Evolutionary conservation across 2,797 vertebrate genomes (phyloP), one percentile per base, ranked within the genome.

Genomic region (Paramormyrops hopkinsi): DNA sequence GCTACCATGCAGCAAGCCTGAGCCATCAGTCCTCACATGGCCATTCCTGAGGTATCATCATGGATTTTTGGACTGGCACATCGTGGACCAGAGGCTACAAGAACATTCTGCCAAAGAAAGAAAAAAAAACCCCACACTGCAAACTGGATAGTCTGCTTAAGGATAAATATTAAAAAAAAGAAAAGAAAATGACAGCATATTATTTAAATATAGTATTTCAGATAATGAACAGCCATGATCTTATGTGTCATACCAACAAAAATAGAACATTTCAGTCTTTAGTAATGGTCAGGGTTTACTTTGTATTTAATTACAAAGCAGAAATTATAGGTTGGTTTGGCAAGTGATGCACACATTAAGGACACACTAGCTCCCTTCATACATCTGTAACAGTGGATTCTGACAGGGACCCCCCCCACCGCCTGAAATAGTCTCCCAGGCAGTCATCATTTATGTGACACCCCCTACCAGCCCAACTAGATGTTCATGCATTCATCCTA

Each of bases 121-220:
- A 44, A 79, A 44, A n/a, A 83, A 44, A 9, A n/a, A n/a, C 19
- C 22, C 84, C 25, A 19, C 50, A 54, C 29, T 86, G 48, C 6
- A 29, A 51, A 86, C 22, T 19, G 48, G 22, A 86, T 33, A 17
- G 22, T 86, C 50, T 22, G 48, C 12, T 53, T 33, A 53, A 33
- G 25, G 22, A 25, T 22, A 51, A 17, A 33, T 29, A 46, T 50
- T 33, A 8, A 50, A 51, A 51, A 22, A 51, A 33, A 86, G 4
- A 86, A 29, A 53, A 54, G 50, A 86, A 54, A 85, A 54, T 54
- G 22, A 37, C 84, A 51, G 22, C 50, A 86, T 86, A 54, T 29
- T 53, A 86, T 86, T 86, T 86, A 51, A 51, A 86, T 86, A 53
- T 86, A 86, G 84, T 53, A 37, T 86, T 86, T 53, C 46, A 86